Conservation (phyloP, 2,888 invertebrate genomes). For the Stomorhina lunata region DNA sequence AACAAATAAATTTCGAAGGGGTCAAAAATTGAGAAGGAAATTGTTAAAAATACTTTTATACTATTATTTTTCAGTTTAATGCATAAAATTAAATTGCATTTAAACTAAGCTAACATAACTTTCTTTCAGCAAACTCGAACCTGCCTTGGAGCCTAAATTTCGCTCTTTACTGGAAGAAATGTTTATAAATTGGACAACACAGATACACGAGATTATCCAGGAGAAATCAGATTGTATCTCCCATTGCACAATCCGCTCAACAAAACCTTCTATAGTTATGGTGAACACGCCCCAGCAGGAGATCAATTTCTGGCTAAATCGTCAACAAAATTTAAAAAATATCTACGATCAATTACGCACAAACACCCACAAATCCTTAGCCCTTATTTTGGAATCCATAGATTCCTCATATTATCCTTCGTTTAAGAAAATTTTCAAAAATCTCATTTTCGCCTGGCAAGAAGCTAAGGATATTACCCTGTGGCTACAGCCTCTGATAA, state of each 20-base stretch:
- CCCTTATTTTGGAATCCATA: conserved; percentile 87
- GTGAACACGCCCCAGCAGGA: conserved; percentile 84
- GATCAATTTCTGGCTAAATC: conserved; percentile 89
- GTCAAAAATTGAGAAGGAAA: no score
- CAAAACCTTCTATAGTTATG: conserved; percentile 30
- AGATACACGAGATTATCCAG: conserved; percentile 82
- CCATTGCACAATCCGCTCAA: not conserved
- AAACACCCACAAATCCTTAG: conserved; percentile 90
- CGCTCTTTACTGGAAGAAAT: conserved; percentile 89
- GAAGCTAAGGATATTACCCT: conserved; percentile 93
- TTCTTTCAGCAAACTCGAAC: conserved; percentile 68
- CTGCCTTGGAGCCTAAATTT: conserved; percentile 73
- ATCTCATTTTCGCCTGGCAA: conserved; percentile 86
- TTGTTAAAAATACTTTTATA: no score
- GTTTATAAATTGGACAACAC: conserved; percentile 92
- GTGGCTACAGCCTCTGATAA: conserved; percentile 87
- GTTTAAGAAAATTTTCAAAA: conserved; percentile 89
- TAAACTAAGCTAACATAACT: not conserved
- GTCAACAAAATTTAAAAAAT: conserved; percentile 90
- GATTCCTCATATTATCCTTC: conserved; percentile 89
- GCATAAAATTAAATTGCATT: not conserved
- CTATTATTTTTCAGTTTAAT: no score
- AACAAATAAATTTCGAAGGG: no score
- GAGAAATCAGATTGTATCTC: conserved; percentile 72
- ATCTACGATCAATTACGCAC: conserved; percentile 92